Conservation (phyloP, 2,113 vertebrate genomes). For the Dasyurus viverrinus region DNA sequence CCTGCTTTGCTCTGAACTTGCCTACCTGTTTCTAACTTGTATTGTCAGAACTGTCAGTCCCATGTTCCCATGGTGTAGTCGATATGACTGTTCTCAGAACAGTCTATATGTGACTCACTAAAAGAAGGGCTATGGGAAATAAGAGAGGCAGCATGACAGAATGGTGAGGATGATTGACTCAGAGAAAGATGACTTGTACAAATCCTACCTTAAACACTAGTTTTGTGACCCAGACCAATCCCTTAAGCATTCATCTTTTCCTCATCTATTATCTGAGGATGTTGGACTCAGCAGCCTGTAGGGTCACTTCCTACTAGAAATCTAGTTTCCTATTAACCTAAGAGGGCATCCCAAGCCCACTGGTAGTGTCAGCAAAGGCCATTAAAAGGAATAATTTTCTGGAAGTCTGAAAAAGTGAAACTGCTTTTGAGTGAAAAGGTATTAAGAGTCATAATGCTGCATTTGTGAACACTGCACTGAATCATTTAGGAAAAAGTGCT, state of each 20-base stretch:
- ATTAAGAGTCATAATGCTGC: not conserved
- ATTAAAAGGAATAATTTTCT: not conserved
- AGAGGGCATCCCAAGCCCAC: not conserved
- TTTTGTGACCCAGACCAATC: not conserved
- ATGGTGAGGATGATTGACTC: not conserved
- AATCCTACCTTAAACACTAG: not conserved
- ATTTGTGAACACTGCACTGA: not conserved
- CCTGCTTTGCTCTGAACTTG: not conserved
- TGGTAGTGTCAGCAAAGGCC: not conserved
- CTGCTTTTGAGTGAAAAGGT: not conserved
- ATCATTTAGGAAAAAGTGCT: constrained; percentile 1
- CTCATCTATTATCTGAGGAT: not conserved
- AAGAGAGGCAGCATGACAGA: not conserved
- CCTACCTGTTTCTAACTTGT: not conserved
- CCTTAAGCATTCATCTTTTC: not conserved
- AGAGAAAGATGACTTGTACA: not conserved
- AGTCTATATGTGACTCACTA: not conserved
- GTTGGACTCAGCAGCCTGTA: not conserved
- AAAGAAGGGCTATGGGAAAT: not conserved
- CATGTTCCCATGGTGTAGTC: not conserved
- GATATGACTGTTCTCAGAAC: not conserved
- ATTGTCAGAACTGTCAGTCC: not conserved
- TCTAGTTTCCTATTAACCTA: not conserved
- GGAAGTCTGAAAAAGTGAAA: not conserved
- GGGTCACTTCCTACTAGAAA: not conserved